Conservation (phyloP, 2,797 vertebrate species). For the Brachymystax lenok region DNA sequence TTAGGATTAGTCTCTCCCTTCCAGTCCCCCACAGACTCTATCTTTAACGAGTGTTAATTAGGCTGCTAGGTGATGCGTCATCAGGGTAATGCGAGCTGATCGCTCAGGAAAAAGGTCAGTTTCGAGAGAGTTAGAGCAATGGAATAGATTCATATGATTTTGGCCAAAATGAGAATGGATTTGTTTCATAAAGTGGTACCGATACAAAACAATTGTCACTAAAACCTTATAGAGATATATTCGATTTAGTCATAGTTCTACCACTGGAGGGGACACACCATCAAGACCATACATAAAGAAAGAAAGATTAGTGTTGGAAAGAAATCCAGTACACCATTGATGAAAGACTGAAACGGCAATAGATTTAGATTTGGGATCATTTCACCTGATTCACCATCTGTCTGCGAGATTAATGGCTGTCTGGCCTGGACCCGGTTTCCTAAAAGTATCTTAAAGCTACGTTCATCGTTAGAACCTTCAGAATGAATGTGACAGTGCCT, state of each 20-base stretch:
- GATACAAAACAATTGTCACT: background rate
- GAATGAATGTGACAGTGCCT: too few relatives aligned
- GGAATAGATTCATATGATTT: too few relatives aligned
- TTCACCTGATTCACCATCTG: too few relatives aligned
- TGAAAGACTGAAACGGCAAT: background rate
- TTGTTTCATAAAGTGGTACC: background rate
- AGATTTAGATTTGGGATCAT: too few relatives aligned
- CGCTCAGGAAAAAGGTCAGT: background rate
- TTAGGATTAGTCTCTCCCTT: background rate
- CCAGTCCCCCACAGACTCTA: background rate
- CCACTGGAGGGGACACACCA: background rate
- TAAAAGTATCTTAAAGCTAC: too few relatives aligned
- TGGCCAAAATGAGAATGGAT: background rate
- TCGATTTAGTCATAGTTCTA: background rate
- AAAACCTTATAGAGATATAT: background rate
- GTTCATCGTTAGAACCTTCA: too few relatives aligned
- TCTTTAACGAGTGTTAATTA: conserved; percentile 18
- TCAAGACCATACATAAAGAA: background rate
- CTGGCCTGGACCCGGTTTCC: too few relatives aligned
- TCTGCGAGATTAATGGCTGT: too few relatives aligned
- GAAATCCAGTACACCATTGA: background rate
- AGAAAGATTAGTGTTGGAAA: background rate
- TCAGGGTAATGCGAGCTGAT: background rate
- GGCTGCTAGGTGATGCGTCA: background rate
- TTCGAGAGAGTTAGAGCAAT: background rate